phyloP scores from a whole-genome alignment of 2,888 invertebrate species.

The Strigamia transsilvanica region DNA sequence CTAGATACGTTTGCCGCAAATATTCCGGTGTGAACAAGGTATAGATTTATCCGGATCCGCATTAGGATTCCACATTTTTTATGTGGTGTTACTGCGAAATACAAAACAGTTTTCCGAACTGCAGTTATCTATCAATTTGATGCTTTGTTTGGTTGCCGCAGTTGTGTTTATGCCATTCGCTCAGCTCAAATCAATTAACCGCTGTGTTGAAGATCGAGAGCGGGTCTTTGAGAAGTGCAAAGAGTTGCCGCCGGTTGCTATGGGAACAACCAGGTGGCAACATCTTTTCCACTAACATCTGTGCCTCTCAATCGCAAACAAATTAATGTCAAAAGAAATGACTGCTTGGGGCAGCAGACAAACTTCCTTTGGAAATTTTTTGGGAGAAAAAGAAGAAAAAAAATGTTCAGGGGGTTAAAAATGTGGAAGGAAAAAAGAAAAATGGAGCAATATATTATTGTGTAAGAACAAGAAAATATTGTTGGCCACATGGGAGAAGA shows the following conservation, averaged over 20 bases:
- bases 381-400: neutral
- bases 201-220: constrained; percentile 26
- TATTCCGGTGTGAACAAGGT: too few relatives aligned
- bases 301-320: constrained; percentile 38
- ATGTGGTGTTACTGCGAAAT: too few relatives aligned
- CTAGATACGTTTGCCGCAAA: too few relatives aligned
- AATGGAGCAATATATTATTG: neutral
- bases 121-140: neutral
- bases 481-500: neutral
- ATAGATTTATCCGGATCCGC: too few relatives aligned
- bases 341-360: constrained; percentile 18
- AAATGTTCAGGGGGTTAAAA: neutral
- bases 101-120: too few relatives aligned
- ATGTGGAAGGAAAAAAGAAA: constrained; percentile 6
- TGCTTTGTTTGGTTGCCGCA: neutral
- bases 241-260: constrained; percentile 34
- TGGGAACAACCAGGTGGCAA: constrained; percentile 34
- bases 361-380: constrained; percentile 17
- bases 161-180: constrained; percentile 11
- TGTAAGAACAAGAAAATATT: constrained; percentile 19
- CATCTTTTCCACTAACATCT: constrained; percentile 29
- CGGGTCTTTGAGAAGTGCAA: constrained; percentile 38
- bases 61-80: too few relatives aligned
- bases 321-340: constrained; percentile 38
- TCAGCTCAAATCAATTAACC: constrained; percentile 10